phyloP scores from a whole-genome alignment of 2,113 vertebrate species.

The Spheniscus mendiculus region DNA sequence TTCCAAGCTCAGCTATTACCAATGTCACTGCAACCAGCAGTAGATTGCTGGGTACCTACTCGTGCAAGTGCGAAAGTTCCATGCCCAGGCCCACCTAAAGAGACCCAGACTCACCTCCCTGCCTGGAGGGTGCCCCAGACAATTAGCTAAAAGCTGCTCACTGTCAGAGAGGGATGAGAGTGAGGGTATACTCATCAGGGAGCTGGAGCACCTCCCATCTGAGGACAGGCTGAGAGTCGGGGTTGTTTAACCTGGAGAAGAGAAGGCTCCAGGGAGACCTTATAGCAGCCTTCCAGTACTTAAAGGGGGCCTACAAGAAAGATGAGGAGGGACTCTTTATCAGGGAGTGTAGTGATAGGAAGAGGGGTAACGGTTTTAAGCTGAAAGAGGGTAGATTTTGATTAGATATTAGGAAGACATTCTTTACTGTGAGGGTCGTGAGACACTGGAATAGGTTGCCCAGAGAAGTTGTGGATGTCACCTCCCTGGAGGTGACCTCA shows the following conservation, averaged over 20 bases:
- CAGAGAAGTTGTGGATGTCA: not conserved
- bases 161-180: not conserved
- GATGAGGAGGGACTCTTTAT: not conserved
- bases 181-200: not conserved
- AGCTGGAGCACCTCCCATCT: not conserved
- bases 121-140: not conserved
- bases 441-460: not conserved
- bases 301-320: not conserved
- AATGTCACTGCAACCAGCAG: not conserved
- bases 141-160: not conserved
- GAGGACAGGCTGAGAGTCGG: not conserved
- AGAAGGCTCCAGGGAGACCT: not conserved
- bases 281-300: not conserved
- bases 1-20: not conserved
- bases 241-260: not conserved
- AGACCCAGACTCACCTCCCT: not conserved
- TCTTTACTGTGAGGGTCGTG: not conserved
- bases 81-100: not conserved
- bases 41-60: not conserved
- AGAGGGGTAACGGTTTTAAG: not conserved
- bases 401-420: not conserved
- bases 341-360: not conserved
- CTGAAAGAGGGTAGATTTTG: not conserved
- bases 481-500: too few species aligned
- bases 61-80: not conserved